These are phyloP conservation scores for Arion vulgaris DNA, from an alignment of 1,140 invertebrate genomes.

Conservation along the genomic window DNA sequence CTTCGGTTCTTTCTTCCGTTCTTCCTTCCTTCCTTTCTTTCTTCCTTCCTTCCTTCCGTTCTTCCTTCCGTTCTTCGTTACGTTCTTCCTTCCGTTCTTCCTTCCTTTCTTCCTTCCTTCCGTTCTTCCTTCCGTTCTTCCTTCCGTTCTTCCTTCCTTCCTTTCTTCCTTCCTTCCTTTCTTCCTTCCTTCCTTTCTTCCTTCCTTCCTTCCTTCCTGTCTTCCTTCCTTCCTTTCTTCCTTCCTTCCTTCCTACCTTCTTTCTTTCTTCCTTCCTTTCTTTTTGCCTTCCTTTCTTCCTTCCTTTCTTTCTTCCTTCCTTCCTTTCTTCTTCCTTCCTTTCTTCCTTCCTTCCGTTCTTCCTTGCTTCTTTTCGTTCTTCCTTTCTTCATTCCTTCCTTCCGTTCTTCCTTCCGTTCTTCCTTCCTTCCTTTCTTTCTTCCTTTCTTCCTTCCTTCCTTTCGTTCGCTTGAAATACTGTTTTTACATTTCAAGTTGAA, in stretches of 20 bases:
- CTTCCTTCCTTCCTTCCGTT: background rate
- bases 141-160: too few relatives aligned
- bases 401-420: background rate
- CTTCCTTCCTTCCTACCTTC: background rate
- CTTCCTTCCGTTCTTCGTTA: background rate
- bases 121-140: background rate
- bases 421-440: background rate
- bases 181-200: background rate
- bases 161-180: background rate
- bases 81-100: background rate
- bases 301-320: background rate
- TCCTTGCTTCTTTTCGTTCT: background rate
- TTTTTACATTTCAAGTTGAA: too few relatives aligned
- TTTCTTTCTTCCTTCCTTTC: background rate
- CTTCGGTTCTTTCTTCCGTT: background rate
- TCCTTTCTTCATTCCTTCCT: background rate
- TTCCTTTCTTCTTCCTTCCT: background rate
- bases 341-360: too few relatives aligned
- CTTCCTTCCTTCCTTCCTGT: background rate
- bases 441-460: background rate
- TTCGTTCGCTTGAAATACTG: background rate
- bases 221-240: background rate
- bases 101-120: background rate
- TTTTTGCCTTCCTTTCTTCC: background rate
- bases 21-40: background rate